A percentile compares a stretch with the other conserved stretches of the same genome.
phyloP scores from a whole-genome alignment of 2,888 invertebrate species.

The Hymenopus coronatus region DNA sequence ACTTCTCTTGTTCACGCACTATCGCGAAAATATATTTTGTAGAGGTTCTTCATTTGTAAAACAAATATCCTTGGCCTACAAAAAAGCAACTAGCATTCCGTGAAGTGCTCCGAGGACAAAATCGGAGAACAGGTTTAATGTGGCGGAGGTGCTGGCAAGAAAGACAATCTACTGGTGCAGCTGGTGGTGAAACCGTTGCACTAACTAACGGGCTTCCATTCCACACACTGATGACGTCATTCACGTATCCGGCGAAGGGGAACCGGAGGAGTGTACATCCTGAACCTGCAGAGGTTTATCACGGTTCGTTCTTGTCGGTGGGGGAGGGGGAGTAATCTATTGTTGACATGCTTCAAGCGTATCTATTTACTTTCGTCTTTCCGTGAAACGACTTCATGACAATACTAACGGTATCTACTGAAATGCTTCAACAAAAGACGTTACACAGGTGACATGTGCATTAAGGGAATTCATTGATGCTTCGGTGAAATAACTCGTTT shows the following conservation, averaged over 20 bases:
- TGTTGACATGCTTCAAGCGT: background rate
- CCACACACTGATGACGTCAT: background rate
- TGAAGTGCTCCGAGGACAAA: background rate
- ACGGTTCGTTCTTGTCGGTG: background rate
- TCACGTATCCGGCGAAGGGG: background rate
- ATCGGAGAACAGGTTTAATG: background rate
- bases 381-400: background rate
- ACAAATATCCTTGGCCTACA: background rate
- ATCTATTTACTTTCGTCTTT: background rate
- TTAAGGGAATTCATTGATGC: too few species aligned
- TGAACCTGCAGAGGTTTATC: background rate
- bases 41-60: background rate
- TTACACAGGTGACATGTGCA: too few species aligned
- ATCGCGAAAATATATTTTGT: background rate
- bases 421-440: too few species aligned
- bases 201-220: background rate
- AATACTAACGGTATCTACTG: background rate
- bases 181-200: background rate
- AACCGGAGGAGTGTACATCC: background rate
- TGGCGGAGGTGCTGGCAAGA: background rate
- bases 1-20: background rate
- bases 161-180: background rate
- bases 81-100: background rate
- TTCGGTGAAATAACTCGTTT: too few species aligned
- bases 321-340: background rate